Conservation (phyloP, 2,888 invertebrate species). For the Synanthedon andrenaeformis region DNA sequence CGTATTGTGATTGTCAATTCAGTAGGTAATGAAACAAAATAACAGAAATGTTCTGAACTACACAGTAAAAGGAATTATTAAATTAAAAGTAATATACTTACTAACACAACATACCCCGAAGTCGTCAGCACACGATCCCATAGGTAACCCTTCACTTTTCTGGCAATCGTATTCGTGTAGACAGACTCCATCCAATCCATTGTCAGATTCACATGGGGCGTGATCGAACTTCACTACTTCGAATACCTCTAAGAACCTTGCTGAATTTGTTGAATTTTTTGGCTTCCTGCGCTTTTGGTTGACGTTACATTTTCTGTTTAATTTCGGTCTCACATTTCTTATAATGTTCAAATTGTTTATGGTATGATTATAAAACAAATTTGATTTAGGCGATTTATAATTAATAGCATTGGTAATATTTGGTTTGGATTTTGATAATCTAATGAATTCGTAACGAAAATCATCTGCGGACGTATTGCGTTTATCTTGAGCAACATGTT, state of each 20-base stretch:
- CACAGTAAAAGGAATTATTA: too few relatives aligned
- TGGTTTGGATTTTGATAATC: too few relatives aligned
- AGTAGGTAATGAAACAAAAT: too few relatives aligned
- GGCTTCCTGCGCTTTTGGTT: constrained; percentile 12
- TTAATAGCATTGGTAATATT: too few relatives aligned
- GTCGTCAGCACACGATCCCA: constrained; percentile 79
- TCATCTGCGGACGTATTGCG: too few relatives aligned
- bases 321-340: constrained; percentile 12
- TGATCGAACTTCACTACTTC: constrained; percentile 79
- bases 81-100: constrained; percentile 20
- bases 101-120: constrained; percentile 82
- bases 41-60: too few relatives aligned
- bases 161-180: constrained; percentile 76
- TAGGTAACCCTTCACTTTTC: constrained; percentile 69
- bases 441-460: too few relatives aligned
- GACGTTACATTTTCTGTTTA: constrained; percentile 25
- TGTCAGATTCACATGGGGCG: constrained; percentile 67
- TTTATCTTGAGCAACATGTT: too few relatives aligned
- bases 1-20: too few relatives aligned
- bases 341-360: constrained; percentile 17
- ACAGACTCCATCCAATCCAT: constrained; percentile 77
- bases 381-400: background rate
- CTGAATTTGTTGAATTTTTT: constrained; percentile 10
- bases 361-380: constrained; percentile 16
- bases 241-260: constrained; percentile 74